Base-by-base conservation (phyloP, 1,140 invertebrate species). In the Achroia grisella region DNA sequence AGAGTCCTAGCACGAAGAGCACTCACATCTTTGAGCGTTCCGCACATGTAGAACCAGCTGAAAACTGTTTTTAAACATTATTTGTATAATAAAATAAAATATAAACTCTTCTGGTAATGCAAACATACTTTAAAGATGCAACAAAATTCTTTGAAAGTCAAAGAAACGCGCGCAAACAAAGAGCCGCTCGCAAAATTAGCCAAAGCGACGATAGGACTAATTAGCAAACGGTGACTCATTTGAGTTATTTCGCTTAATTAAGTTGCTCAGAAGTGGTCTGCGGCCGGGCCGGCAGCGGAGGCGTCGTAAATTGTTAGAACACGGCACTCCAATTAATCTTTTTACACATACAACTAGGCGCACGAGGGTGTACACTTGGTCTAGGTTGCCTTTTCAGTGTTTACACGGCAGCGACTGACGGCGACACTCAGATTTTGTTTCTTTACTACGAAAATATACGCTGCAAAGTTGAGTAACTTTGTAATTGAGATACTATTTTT, bases 161-260 rank as follows among this genome's bases (percentile, higher is more conserved):
- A 84, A 84, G 77, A 81, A 80, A 63, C 55, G 59, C 60, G 59
- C 60, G 56, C 68, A 72, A 77, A 84, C 80, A 84, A 84, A 82
- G 71, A 77, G 62, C 76, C 71, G 68, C 70, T 77, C 68, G 68
- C 62, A 69, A 74, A 80, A 81, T 84, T 84, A 84, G 75, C 80
- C 55, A 46, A 32, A 31, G 56, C 69, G 56, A 61, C 74, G 68
- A 82, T 82, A 71, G 70, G 64, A 56, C 78, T 82, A 84, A 84
- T 84, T 84, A 84, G 78, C 60, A 68, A 37, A 74, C 78, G 72
- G 72, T 79, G 69, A 71, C 73, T 79, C 75, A 71, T 71, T 83
- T 84, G 78, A 81, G 67, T 84, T 82, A 81, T 84, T 82, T 80
- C 66, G 77, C 80, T 81, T 84, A 84, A 84, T 84, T 84, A 84